Evolutionary conservation across 1,140 invertebrate genomes (phyloP).

Genomic region (Episyrphus balteatus): DNA sequence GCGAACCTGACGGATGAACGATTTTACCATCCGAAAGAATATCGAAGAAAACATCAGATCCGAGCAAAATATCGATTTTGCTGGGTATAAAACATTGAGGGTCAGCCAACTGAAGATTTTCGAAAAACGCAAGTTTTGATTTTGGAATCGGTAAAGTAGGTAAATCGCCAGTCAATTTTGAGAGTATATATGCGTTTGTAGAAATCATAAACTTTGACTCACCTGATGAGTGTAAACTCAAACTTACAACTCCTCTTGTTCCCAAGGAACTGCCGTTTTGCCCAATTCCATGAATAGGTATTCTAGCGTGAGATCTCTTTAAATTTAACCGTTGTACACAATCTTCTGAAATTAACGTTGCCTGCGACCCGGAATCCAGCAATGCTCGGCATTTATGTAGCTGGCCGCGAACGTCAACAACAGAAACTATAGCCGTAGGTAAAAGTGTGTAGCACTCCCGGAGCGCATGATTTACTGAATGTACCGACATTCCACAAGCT

Average conservation of each 20-base stretch:
- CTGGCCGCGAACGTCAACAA: background rate
- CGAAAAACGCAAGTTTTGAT: background rate
- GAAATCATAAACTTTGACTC: no score
- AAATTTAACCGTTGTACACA: conserved; percentile 2
- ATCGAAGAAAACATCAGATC: background rate
- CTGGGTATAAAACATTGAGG: background rate
- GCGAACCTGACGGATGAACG: background rate
- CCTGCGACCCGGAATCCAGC: background rate
- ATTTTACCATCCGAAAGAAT: background rate
- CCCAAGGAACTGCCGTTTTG: background rate
- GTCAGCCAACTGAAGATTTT: conserved; percentile 2
- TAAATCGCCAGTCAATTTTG: no score
- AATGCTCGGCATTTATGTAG: background rate
- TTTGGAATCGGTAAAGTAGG: no score
- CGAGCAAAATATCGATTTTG: conserved; percentile 2
- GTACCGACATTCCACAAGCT: no score
- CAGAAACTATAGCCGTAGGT: conserved; percentile 1
- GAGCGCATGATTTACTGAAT: no score
- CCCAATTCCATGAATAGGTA: background rate
- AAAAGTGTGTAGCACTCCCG: background rate
- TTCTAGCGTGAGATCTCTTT: no score
- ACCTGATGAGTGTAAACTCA: no score
- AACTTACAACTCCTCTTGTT: no score
- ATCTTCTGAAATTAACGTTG: conserved; percentile 1
- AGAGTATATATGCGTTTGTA: no score